A percentile compares a stretch with the other conserved stretches of the same genome.
Conservation (phyloP, 1,140 invertebrate genomes). For the Limonius californicus region DNA sequence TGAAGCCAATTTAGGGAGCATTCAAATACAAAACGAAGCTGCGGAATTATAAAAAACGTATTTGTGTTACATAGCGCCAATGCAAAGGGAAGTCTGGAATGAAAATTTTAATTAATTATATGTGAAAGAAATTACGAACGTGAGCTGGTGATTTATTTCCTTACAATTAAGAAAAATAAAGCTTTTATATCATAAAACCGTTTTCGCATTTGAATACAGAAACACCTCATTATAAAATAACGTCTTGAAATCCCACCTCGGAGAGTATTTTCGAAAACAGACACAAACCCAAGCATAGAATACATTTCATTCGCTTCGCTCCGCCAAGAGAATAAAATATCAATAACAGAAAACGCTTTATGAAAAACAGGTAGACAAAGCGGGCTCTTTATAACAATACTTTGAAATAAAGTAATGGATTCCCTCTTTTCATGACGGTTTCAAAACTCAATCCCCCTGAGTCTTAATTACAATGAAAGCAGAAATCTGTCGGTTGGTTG, state of each 20-base stretch:
- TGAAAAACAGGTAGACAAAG: slow-evolving; percentile 1
- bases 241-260: neutral
- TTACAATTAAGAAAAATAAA: neutral
- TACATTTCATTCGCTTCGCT: neutral
- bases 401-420: neutral
- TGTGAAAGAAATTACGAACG: neutral
- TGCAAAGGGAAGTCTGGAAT: no score
- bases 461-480: neutral
- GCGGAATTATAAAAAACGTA: no score
- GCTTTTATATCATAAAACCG: neutral
- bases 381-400: neutral
- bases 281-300: neutral
- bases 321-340: neutral
- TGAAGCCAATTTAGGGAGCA: no score
- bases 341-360: neutral
- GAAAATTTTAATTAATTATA: neutral
- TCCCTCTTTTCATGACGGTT: neutral
- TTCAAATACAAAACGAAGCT: no score
- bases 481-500: neutral
- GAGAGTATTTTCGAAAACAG: neutral
- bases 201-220: neutral
- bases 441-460: neutral
- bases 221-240: neutral
- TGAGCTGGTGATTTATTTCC: neutral
- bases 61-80: no score